These are phyloP conservation scores for Eurosta solidaginis DNA, from an alignment of 1,140 invertebrate genomes.

Conservation along the genomic window DNA sequence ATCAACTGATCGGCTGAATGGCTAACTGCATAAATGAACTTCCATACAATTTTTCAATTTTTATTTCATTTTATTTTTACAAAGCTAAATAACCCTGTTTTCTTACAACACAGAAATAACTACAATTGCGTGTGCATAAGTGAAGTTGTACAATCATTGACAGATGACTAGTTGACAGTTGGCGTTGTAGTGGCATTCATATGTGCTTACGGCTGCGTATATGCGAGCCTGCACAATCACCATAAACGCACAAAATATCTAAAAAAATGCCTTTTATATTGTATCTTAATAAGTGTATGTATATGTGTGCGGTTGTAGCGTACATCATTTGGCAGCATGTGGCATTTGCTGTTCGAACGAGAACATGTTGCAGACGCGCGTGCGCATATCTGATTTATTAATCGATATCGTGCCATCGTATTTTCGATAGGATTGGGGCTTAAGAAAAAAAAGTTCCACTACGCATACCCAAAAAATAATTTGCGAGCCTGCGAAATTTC, in stretches of 20 bases:
- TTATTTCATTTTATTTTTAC: background rate
- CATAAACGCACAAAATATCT: slow-evolving; percentile 12
- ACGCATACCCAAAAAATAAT: no score
- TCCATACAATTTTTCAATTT: slow-evolving; percentile 6
- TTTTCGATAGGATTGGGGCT: no score
- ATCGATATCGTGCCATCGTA: no score
- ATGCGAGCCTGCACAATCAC: background rate
- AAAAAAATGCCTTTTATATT: background rate
- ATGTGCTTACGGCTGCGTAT: background rate
- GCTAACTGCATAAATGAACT: slow-evolving; percentile 7
- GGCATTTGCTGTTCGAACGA: background rate
- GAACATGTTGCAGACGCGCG: no score
- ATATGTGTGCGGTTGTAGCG: background rate
- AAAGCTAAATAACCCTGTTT: no score
- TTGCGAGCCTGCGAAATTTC: no score
- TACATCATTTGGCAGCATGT: slow-evolving; percentile 7
- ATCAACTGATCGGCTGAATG: background rate
- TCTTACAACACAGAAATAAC: background rate
- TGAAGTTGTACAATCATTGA: slow-evolving; percentile 14
- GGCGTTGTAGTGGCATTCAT: background rate
- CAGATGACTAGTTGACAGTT: background rate
- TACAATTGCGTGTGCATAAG: background rate
- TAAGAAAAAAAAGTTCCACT: no score
- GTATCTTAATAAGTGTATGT: no score
- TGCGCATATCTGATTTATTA: no score